Evolutionary conservation across 2,113 vertebrate species (phyloP).

Genomic region (Pungitius pungitius): DNA sequence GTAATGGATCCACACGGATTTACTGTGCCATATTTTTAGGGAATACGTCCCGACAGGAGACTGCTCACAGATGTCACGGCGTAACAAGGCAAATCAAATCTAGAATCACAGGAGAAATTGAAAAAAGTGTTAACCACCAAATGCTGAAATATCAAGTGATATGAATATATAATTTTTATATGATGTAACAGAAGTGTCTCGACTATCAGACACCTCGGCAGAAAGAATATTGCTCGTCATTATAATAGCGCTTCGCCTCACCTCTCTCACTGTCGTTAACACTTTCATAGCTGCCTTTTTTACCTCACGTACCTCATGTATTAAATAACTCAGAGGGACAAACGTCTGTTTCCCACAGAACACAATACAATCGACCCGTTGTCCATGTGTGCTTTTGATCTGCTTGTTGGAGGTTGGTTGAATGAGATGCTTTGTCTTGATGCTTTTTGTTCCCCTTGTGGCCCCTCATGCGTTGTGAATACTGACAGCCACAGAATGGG

Average conservation of each 20-base stretch:
- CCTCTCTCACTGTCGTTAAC: not conserved
- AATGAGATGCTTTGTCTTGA: conserved; percentile 32
- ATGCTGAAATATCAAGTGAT: conserved; percentile 35
- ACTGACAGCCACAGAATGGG: conserved; percentile 7
- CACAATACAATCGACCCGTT: conserved; percentile 42
- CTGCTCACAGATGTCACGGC: conserved; percentile 39
- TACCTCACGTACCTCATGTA: not conserved
- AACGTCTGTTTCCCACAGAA: conserved; percentile 6
- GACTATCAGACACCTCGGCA: conserved; percentile 20
- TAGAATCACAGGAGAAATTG: conserved; percentile 59
- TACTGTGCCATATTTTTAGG: not conserved
- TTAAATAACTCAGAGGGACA: not conserved
- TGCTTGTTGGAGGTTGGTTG: conserved; percentile 21
- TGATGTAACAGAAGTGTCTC: conserved; percentile 38
- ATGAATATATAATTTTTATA: conserved; percentile 33
- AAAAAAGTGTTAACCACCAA: conserved; percentile 40
- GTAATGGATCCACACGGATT: not conserved
- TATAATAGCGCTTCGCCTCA: conserved; percentile 31
- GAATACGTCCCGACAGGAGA: conserved; percentile 15
- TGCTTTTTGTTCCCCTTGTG: conserved; percentile 14
- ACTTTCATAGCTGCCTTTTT: not conserved
- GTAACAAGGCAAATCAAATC: conserved; percentile 39
- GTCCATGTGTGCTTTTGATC: conserved; percentile 36
- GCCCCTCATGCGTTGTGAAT: conserved; percentile 4
- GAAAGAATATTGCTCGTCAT: conserved; percentile 41